These are phyloP conservation scores for Idris sp. DNA, from an alignment of 1,140 invertebrate species.

Conservation along the genomic window DNA sequence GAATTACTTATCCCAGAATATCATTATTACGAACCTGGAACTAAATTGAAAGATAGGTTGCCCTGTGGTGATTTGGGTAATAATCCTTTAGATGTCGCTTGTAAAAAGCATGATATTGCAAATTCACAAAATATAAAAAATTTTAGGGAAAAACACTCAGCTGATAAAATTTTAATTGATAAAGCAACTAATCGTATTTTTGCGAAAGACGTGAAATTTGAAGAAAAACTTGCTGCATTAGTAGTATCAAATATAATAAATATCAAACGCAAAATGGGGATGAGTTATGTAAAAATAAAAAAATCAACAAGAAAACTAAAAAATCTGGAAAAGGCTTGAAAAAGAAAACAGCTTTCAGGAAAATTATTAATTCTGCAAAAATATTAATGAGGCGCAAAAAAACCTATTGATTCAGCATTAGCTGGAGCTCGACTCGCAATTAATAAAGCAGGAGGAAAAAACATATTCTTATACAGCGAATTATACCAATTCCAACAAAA, in stretches of 20 bases:
- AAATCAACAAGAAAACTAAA: too few relatives aligned
- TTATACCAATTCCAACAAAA: conserved; percentile 17
- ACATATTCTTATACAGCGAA: conserved; percentile 3
- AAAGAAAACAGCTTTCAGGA: conserved; percentile 10
- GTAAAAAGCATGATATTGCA: conserved; percentile 70
- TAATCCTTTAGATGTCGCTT: conserved; percentile 74
- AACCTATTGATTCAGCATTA: conserved; percentile 19
- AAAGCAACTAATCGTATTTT: conserved; percentile 71
- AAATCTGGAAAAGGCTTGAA: background rate
- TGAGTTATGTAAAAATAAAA: conserved; percentile 60
- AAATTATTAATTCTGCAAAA: conserved; percentile 42
- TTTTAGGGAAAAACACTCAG: conserved; percentile 68
- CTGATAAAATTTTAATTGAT: conserved; percentile 70
- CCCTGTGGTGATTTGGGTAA: conserved; percentile 70
- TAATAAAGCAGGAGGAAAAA: conserved; percentile 1
- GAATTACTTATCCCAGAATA: conserved; percentile 77
- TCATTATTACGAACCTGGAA: conserved; percentile 76
- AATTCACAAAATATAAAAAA: conserved; percentile 61
- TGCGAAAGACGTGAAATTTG: conserved; percentile 67
- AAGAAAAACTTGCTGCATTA: conserved; percentile 68
- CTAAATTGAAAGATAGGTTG: conserved; percentile 72
- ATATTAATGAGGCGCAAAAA: background rate
- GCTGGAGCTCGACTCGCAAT: conserved; percentile 13
- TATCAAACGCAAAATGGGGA: conserved; percentile 66
- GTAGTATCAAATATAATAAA: conserved; percentile 67